Evolutionary conservation across 2,888 invertebrate genomes (phyloP).

Genomic region (Andrena hattorfiana): DNA sequence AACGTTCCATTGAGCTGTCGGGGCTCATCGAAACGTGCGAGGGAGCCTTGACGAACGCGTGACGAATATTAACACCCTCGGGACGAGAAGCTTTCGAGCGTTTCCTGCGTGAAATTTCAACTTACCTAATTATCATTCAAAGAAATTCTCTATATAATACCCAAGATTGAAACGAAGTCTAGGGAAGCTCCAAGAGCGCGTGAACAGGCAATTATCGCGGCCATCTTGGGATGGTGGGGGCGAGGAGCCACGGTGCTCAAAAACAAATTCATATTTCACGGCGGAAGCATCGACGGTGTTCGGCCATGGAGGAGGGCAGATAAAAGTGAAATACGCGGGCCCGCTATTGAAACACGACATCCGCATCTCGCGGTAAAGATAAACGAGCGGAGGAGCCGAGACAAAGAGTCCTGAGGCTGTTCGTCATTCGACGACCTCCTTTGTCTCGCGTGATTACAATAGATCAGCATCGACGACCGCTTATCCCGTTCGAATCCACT

Average conservation of each 20-base stretch:
- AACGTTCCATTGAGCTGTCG: not conserved
- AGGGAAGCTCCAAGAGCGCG: no score
- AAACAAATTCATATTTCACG: slow-evolving; percentile 81
- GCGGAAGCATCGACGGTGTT: slow-evolving; percentile 58
- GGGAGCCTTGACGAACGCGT: not conserved
- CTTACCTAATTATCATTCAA: no score
- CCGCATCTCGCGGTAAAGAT: slow-evolving; percentile 64
- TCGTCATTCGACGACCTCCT: slow-evolving; percentile 69
- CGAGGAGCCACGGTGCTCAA: slow-evolving; percentile 50
- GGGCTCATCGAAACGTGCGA: not conserved
- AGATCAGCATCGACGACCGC: slow-evolving; percentile 66
- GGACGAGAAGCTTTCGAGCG: not conserved
- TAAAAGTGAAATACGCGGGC: slow-evolving; percentile 80
- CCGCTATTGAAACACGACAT: slow-evolving; percentile 70
- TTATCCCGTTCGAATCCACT: slow-evolving; percentile 67
- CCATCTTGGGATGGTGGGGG: no score
- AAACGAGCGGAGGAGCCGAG: slow-evolving; percentile 69
- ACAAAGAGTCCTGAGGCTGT: slow-evolving; percentile 57
- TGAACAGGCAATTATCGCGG: no score
- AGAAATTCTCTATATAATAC: no score
- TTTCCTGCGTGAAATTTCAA: not conserved
- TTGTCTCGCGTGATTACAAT: slow-evolving; percentile 69
- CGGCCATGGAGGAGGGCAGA: slow-evolving; percentile 70
- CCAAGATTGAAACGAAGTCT: no score
- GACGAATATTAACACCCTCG: not conserved